Evolutionary conservation across 2,888 invertebrate species (phyloP).

Genomic region (Pediacus dermestoides): DNA sequence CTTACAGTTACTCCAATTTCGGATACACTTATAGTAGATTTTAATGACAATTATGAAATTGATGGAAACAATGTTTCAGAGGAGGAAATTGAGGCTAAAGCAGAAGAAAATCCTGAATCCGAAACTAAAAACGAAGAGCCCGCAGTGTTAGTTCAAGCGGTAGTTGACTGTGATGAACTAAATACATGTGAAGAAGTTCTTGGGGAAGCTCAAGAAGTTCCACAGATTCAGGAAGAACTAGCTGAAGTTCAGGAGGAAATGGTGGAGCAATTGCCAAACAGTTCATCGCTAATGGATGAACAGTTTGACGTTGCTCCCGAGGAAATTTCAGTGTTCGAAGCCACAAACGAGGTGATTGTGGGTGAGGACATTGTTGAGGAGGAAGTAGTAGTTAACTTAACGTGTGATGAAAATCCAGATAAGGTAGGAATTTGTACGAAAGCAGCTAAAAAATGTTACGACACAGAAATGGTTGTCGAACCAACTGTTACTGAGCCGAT

Average conservation of each 20-base stretch:
- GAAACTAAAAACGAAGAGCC: slow-evolving; percentile 13
- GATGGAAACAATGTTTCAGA: slow-evolving; percentile 15
- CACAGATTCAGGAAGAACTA: too few species aligned
- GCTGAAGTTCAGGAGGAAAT: too few species aligned
- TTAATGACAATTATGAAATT: slow-evolving; percentile 34
- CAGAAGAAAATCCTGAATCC: slow-evolving; percentile 8
- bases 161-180: too few species aligned
- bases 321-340: not conserved
- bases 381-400: slow-evolving; percentile 26
- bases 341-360: slow-evolving; percentile 28
- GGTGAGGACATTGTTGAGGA: slow-evolving; percentile 32
- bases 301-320: not conserved
- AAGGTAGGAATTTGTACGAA: slow-evolving; percentile 27
- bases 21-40: slow-evolving; percentile 32
- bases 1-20: slow-evolving; percentile 37
- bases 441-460: slow-evolving; percentile 39
- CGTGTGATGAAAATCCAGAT: slow-evolving; percentile 5
- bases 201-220: slow-evolving; percentile 19
- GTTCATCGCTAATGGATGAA: too few species aligned
- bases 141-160: too few species aligned
- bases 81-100: slow-evolving; percentile 12
- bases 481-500: not conserved
- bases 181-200: slow-evolving; percentile 10
- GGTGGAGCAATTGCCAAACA: too few species aligned
- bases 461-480: slow-evolving; percentile 21